Base-by-base conservation (phyloP, 2,113 vertebrate species). In the Ginglymostoma cirratum region DNA sequence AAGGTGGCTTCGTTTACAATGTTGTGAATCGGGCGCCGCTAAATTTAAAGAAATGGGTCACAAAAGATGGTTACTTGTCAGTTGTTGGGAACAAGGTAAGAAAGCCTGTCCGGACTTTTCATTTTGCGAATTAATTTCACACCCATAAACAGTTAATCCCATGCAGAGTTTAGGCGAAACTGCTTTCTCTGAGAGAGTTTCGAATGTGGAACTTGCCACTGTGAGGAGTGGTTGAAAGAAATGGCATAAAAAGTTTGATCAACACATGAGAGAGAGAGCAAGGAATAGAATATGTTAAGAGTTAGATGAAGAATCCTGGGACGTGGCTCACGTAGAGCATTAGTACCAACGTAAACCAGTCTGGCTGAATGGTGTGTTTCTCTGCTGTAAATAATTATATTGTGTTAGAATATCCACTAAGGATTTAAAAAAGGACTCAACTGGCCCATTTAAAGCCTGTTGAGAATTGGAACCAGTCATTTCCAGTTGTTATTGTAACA, bases 71-170 rank as follows among this genome's bases (percentile, higher is more conserved):
- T 27, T 99, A 99, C 95, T 89, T 98, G 76, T 97, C 99, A 0
- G 96, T 99, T 95, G 97, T 98, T 0, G 98, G 98, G 27, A 99
- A 99, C 97, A 99, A 99, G 98, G 99, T 99, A 98, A 0, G 89
- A n/a, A 93, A 45, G 2, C 6, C 23, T 85, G 10, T 96, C 45
- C 3, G 24, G 5, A 7, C 45, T 38, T 17, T 24, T 48, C 10
- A 23, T 66, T 42, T 66, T 38, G 17, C 38, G 34, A 66, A 67
- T 38, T 93, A 7, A n/a, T 23, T 66, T 21, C 38, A 42, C 7
- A 38, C 80, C 38, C 0, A 38, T 38, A 3, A 66, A 24, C 87
- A 2, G 12, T 27, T 34, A 76, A 76, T 80, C n/a, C n/a, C n/a
- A 15, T 38, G 0, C 34, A 3, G n/a, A 83, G 38, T 83, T 80